Percentiles rank a stretch among this genome's conserved stretches.
Conservation (phyloP, 2,888 invertebrate species). For the Drosophila percnosoma region DNA sequence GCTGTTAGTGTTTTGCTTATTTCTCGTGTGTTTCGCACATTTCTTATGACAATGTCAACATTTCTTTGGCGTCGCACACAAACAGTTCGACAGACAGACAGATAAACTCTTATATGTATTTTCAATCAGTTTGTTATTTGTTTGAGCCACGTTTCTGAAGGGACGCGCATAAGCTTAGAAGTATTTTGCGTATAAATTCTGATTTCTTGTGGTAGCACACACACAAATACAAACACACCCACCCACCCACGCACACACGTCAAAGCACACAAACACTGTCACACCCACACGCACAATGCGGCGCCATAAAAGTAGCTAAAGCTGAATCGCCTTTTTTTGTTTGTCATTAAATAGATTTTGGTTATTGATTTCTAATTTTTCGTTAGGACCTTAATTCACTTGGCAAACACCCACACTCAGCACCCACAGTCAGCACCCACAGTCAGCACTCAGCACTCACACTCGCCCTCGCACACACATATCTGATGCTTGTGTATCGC, state of each 20-base stretch:
- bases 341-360: conserved; percentile 67
- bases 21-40: conserved; percentile 50
- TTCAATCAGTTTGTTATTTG: conserved; percentile 65
- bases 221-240: conserved; percentile 4
- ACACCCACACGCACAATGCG: conserved; percentile 18
- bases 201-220: conserved; percentile 37
- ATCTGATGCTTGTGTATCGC: conserved; percentile 28
- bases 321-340: conserved; percentile 37
- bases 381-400: conserved; percentile 41
- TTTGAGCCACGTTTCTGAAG: conserved; percentile 33
- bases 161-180: conserved; percentile 40
- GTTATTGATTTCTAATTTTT: conserved; percentile 74
- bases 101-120: conserved; percentile 47
- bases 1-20: conserved; percentile 24
- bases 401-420: conserved; percentile 7
- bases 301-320: conserved; percentile 43
- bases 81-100: conserved; percentile 17
- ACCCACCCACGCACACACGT: neutral
- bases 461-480: neutral
- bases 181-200: conserved; percentile 52
- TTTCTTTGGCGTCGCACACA: conserved; percentile 50
- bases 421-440: too few species aligned
- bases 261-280: neutral
- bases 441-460: neutral
- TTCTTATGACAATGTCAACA: conserved; percentile 65